These are phyloP conservation scores for Sympetrum striolatum DNA, from an alignment of 2,888 invertebrate species.

Conservation along the genomic window DNA sequence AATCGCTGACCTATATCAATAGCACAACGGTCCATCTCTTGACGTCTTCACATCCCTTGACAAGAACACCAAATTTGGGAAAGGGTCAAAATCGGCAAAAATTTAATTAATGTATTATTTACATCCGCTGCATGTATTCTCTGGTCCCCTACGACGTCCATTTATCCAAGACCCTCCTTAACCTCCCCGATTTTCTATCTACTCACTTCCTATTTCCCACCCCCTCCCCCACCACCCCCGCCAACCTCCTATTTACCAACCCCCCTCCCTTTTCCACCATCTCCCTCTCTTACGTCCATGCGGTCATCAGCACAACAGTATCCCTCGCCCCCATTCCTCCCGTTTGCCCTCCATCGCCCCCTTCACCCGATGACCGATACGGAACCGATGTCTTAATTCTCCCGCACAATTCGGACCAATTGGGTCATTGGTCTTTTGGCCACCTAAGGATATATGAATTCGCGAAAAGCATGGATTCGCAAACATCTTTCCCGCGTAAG, in stretches of 20 bases:
- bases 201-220: background rate
- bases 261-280: background rate
- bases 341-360: background rate
- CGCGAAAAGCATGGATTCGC: background rate
- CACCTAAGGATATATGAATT: too few relatives aligned
- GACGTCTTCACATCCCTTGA: too few relatives aligned
- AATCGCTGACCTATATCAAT: too few relatives aligned
- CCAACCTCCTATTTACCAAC: background rate
- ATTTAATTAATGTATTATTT: background rate
- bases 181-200: background rate
- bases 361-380: background rate
- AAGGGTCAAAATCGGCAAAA: too few relatives aligned
- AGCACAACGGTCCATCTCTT: too few relatives aligned
- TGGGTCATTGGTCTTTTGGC: background rate
- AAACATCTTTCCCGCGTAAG: background rate
- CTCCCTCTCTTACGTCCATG: background rate
- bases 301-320: constrained; percentile 13
- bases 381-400: background rate
- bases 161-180: background rate
- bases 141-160: background rate
- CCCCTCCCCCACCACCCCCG: background rate
- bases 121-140: background rate
- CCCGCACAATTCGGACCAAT: background rate
- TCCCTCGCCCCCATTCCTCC: background rate
- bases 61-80: too few relatives aligned